A percentile compares a stretch with the other conserved stretches of the same genome.
Conservation (phyloP, 2,888 invertebrate species). For the Drosophila mayaguana region DNA sequence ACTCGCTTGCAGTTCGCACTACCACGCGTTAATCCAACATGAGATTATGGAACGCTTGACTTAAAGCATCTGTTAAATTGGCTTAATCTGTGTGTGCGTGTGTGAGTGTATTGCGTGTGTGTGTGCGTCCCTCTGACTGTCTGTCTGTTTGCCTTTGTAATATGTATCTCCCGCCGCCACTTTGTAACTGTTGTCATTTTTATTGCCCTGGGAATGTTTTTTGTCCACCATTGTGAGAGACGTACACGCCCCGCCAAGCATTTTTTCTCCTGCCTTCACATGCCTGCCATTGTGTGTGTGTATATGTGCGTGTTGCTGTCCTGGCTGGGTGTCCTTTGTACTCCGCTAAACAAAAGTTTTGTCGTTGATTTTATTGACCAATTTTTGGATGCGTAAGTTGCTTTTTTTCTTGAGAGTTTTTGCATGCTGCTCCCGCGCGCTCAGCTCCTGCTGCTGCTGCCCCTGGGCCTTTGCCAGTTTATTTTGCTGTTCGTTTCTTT, state of each 20-base stretch:
- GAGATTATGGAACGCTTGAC: conserved; percentile 74
- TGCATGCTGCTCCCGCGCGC: conserved; percentile 54
- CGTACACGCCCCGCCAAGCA: conserved; percentile 70
- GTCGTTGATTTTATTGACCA: conserved; percentile 81
- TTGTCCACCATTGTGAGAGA: conserved; percentile 68
- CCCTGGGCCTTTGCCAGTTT: conserved; percentile 43
- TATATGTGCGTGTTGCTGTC: conserved; percentile 22
- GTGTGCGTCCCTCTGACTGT: conserved; percentile 11
- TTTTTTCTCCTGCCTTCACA: conserved; percentile 32
- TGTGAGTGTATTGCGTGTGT: conserved; percentile 44
- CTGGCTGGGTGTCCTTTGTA: conserved; percentile 75
- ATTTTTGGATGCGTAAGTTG: conserved; percentile 80
- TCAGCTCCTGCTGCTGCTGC: conserved; percentile 8
- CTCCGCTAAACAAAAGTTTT: conserved; percentile 73
- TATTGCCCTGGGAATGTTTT: conserved; percentile 81
- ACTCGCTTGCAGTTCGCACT: conserved; percentile 58
- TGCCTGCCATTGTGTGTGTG: conserved; percentile 26
- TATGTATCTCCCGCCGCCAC: conserved; percentile 76
- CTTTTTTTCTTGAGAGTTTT: conserved; percentile 53
- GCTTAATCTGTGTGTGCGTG: conserved; percentile 73
- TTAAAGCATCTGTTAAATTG: conserved; percentile 82
- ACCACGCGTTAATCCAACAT: conserved; percentile 67
- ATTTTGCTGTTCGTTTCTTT: conserved; percentile 64
- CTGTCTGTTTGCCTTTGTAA: conserved; percentile 59
- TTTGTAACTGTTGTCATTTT: conserved; percentile 81